These are phyloP conservation scores for Lophius piscatorius DNA, from an alignment of 2,113 vertebrate species.

Conservation along the genomic window DNA sequence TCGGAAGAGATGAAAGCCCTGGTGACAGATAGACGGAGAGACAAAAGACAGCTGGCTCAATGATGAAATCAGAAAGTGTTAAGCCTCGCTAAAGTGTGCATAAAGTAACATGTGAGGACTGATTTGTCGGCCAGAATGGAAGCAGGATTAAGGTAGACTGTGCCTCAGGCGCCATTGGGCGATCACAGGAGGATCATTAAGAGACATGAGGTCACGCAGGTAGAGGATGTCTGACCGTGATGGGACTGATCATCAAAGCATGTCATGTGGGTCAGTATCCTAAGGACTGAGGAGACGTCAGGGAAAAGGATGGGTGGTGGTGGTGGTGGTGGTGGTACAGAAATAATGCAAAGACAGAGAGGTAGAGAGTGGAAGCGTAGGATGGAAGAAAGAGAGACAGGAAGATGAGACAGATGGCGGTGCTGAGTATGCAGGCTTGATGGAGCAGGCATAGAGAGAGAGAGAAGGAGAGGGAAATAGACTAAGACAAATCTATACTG, in stretches of 20 bases:
- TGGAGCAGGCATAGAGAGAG: slow-evolving; percentile 32
- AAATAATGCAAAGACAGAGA: slow-evolving; percentile 49
- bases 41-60: slow-evolving; percentile 18
- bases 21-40: slow-evolving; percentile 8
- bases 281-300: slow-evolving; percentile 24
- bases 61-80: slow-evolving; percentile 58
- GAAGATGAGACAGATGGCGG: slow-evolving; percentile 65
- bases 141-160: slow-evolving; percentile 48
- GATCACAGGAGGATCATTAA: slow-evolving; percentile 66
- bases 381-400: slow-evolving; percentile 24
- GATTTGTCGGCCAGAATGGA: slow-evolving; percentile 49
- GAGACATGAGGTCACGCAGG: slow-evolving; percentile 61
- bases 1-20: slow-evolving; percentile 2
- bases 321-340: not conserved
- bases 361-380: not conserved
- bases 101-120: slow-evolving; percentile 50
- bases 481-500: not conserved
- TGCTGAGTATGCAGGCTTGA: slow-evolving; percentile 51
- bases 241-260: slow-evolving; percentile 67
- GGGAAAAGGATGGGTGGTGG: not conserved
- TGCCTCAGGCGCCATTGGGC: slow-evolving; percentile 33
- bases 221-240: slow-evolving; percentile 50
- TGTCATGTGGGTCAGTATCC: slow-evolving; percentile 53
- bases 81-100: slow-evolving; percentile 41
- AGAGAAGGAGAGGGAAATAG: not conserved